phyloP scores from a whole-genome alignment of 1,140 invertebrate species.

The Bactericera cockerelli region DNA sequence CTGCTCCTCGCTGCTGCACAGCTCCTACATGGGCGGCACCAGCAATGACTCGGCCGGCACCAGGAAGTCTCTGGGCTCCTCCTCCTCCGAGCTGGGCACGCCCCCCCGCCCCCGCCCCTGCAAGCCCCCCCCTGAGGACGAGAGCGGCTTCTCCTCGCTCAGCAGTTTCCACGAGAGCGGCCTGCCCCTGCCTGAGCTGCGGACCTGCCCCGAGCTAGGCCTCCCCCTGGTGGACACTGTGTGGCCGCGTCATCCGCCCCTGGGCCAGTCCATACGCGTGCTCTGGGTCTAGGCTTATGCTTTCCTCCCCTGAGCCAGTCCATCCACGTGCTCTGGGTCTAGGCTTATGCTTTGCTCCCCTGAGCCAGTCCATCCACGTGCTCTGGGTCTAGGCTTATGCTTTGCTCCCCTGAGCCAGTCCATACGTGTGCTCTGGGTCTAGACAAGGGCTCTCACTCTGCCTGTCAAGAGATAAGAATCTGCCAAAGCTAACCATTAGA shows the following conservation, averaged over 20 bases:
- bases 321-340: too few relatives aligned
- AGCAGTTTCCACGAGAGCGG: constrained; percentile 63
- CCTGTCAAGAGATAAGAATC: too few relatives aligned
- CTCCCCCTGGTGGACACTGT: constrained; percentile 21
- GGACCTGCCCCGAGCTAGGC: constrained; percentile 22
- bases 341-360: too few relatives aligned
- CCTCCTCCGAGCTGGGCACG: constrained; percentile 5
- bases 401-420: too few relatives aligned
- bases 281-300: neutral
- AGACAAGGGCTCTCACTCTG: too few relatives aligned
- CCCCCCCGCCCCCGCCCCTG: constrained; percentile 2
- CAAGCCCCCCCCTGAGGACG: constrained; percentile 37
- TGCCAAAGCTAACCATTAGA: too few relatives aligned
- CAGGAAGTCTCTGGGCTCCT: constrained; percentile 18
- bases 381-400: too few relatives aligned
- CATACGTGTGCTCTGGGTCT: too few relatives aligned
- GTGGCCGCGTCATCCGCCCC: constrained; percentile 13
- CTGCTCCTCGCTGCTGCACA: constrained; percentile 21
- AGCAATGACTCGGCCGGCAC: constrained; percentile 4
- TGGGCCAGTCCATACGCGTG: neutral
- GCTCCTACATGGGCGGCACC: too few relatives aligned
- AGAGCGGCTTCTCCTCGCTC: constrained; percentile 67
- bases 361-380: too few relatives aligned
- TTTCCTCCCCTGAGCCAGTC: too few relatives aligned
- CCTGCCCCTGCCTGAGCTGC: constrained; percentile 29